Base-by-base conservation (phyloP, 2,797 vertebrate genomes). In the Pseudochaenichthys georgianus region DNA sequence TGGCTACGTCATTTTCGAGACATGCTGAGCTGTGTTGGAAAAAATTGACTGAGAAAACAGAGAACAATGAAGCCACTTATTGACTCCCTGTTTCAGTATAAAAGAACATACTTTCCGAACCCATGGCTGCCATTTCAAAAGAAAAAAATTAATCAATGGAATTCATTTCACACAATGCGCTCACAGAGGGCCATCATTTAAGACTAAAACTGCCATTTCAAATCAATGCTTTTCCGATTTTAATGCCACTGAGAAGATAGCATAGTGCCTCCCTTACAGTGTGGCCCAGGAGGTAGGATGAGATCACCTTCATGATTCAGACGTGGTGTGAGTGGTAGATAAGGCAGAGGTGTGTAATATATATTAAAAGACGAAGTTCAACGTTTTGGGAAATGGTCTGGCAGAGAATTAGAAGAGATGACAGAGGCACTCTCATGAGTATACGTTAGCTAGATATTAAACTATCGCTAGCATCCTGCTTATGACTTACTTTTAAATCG, bases 121-220 rank as follows among this genome's bases (percentile, higher is more conserved):
- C 54, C 11, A 59, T 16, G 15, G 75, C 74, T 88, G 75, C 85
- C 73, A 72, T 89, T 90, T 90, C 75, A 88, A 88, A 91, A 89
- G 83, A 85, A 82, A 77, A 28, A 74, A 86, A 85, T 83, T 50
- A 90, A 93, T 93, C 91, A 88, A 84, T 90, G 59, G 48, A 80
- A 78, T 85, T 87, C 38, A 79, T 64, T 86, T 82, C 81, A 81
- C 82, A 85, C 87, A 89, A 90, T 86, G 77, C 65, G 70, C 65
- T 87, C 73, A 73, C 75, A 77, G 62, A 86, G 78, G 65, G 62
- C 80, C 84, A 79, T 84, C 87, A 80, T 91, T 90, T 84, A 80
- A 80, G 80, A 90, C 86, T 89, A 90, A 91, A 90, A 70, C 73
- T 67, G 31, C 81, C 75, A 83, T 91, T 83, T 75, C 64, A 85